phyloP scores from a whole-genome alignment of 1,140 invertebrate genomes.

The Caenorhabditis latens region DNA sequence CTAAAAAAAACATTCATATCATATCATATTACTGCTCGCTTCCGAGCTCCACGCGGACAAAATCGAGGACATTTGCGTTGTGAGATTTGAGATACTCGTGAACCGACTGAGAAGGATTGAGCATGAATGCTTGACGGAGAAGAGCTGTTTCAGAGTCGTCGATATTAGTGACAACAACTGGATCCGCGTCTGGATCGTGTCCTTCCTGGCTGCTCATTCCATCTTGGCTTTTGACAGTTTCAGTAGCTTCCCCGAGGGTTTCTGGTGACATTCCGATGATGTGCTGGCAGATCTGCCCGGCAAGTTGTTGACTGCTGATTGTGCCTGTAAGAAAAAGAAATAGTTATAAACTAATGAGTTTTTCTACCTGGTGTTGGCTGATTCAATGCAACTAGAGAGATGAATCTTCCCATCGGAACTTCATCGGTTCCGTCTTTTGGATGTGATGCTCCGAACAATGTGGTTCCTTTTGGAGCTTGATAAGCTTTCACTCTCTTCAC shows the following conservation, averaged over 20 bases:
- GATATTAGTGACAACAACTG: conserved; percentile 65
- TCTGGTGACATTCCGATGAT: conserved; percentile 76
- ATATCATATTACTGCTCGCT: conserved; percentile 19
- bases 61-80: conserved; percentile 71
- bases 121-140: conserved; percentile 75
- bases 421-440: conserved; percentile 69
- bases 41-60: conserved; percentile 72
- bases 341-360: conserved; percentile 64
- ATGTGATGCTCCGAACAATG: conserved; percentile 69
- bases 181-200: conserved; percentile 17
- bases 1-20: conserved; percentile 15
- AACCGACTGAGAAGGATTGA: conserved; percentile 74
- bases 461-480: conserved; percentile 57
- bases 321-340: background rate
- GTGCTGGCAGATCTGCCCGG: conserved; percentile 75
- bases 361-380: conserved; percentile 35
- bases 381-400: conserved; percentile 69
- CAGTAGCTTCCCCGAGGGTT: conserved; percentile 66
- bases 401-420: conserved; percentile 72
- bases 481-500: conserved; percentile 64
- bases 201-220: conserved; percentile 32
- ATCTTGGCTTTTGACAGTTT: conserved; percentile 10
- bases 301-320: conserved; percentile 63
- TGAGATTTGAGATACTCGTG: conserved; percentile 72
- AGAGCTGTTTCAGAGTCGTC: conserved; percentile 74